phyloP scores from a whole-genome alignment of 92 coral and sea anemone genomes.

The Anthopleura xanthogrammica region DNA sequence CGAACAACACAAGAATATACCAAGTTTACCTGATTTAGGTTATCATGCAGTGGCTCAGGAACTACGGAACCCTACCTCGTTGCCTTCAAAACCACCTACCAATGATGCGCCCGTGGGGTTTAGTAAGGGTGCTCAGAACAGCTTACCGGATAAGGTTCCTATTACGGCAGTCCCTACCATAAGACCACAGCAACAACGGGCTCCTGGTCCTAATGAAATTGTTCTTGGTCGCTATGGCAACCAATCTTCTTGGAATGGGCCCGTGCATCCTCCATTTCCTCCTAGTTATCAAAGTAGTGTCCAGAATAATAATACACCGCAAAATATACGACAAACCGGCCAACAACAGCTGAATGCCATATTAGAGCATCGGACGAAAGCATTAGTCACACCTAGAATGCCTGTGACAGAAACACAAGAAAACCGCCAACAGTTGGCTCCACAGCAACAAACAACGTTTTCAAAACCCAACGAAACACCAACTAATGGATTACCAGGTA shows the following conservation, averaged over 20 bases:
- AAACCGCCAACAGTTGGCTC: constrained; percentile 44
- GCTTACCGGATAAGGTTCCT: constrained; percentile 53
- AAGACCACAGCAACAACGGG: constrained; percentile 45
- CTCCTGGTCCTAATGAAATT: constrained; percentile 32
- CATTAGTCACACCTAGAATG: constrained; percentile 59
- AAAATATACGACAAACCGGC: constrained; percentile 24
- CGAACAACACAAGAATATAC: constrained; percentile 30
- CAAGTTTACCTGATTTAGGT: constrained; percentile 41
- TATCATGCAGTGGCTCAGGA: constrained; percentile 48
- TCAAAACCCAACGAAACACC: constrained; percentile 30
- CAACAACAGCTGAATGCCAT: constrained; percentile 50
- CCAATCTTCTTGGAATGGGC: constrained; percentile 39
- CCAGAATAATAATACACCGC: constrained; percentile 11
- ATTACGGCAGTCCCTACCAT: constrained; percentile 44
- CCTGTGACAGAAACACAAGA: constrained; percentile 47
- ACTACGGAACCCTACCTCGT: constrained; percentile 31
- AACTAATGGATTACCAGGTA: constrained; percentile 25
- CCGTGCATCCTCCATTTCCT: constrained; percentile 15
- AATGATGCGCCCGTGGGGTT: neutral
- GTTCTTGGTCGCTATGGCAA: constrained; percentile 38
- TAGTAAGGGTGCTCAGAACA: constrained; percentile 25
- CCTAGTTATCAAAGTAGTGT: constrained; percentile 10
- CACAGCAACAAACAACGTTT: constrained; percentile 28
- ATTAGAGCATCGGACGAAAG: constrained; percentile 60
- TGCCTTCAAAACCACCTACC: constrained; percentile 19